A percentile compares a stretch with the other conserved stretches of the same genome.
phyloP scores from a whole-genome alignment of 2,797 vertebrate species.

The Hydrolagus colliei region DNA sequence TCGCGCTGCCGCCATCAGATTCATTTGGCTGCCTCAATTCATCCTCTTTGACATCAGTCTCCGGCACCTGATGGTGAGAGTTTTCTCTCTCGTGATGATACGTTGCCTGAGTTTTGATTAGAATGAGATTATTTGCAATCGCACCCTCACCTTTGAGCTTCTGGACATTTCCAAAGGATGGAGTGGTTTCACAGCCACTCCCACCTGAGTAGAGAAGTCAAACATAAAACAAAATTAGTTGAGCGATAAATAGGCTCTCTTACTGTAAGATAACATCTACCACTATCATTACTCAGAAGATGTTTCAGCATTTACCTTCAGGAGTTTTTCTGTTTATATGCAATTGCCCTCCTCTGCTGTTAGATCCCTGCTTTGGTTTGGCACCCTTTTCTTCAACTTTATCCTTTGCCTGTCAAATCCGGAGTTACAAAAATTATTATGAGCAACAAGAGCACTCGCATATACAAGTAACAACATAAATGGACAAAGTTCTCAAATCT shows the following conservation, averaged over 20 bases:
- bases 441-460: not conserved
- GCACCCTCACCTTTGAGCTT: not conserved
- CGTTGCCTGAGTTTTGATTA: not conserved
- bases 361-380: conserved; percentile 50
- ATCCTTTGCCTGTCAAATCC: conserved; percentile 57
- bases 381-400: conserved; percentile 54
- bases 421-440: not conserved
- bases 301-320: not conserved
- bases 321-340: conserved; percentile 43
- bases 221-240: not conserved
- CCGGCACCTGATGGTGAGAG: not conserved
- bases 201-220: not conserved
- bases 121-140: not conserved
- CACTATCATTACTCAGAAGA: not conserved
- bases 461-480: not conserved
- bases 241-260: not conserved
- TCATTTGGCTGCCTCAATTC: not conserved
- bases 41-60: not conserved
- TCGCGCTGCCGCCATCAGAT: not conserved
- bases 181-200: not conserved
- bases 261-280: not conserved
- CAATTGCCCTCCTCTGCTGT: conserved; percentile 51
- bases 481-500: not conserved
- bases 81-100: not conserved
- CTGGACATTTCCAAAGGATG: not conserved